Conservation (phyloP, 2,888 invertebrate genomes). For the Blastobasis lacticolella region DNA sequence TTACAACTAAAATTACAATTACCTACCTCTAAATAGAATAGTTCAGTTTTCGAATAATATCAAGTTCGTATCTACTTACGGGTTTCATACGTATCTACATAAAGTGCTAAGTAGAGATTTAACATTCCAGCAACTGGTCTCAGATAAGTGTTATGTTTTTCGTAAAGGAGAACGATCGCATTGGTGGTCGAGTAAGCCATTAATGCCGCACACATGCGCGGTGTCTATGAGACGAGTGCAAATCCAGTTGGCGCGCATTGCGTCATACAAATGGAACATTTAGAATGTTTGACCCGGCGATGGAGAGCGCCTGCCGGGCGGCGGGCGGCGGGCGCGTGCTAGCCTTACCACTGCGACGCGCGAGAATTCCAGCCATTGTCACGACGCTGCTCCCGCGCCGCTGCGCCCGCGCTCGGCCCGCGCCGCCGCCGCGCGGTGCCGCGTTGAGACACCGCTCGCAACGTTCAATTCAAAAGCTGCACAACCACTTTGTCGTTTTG, state of each 20-base stretch:
- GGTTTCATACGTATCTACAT: too few relatives aligned
- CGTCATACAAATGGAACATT: conserved; percentile 61
- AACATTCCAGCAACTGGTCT: too few relatives aligned
- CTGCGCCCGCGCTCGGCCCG: neutral
- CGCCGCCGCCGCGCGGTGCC: conserved; percentile 35
- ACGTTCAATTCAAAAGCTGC: conserved; percentile 26
- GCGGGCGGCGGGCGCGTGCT: conserved; percentile 1
- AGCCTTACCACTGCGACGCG: neutral
- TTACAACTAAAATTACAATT: too few relatives aligned
- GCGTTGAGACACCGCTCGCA: conserved; percentile 33
- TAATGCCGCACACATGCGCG: conserved; percentile 29
- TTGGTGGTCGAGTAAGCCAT: conserved; percentile 14
- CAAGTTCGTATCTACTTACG: too few relatives aligned
- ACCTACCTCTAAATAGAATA: too few relatives aligned
- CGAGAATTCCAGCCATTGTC: neutral
- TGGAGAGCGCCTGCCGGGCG: conserved; percentile 12
- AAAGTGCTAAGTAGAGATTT: too few relatives aligned
- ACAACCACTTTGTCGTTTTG: conserved; percentile 31
- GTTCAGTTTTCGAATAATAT: too few relatives aligned
- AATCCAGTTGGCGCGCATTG: conserved; percentile 59
- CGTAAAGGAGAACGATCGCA: conserved; percentile 3
- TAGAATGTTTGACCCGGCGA: conserved; percentile 64
- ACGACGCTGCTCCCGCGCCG: conserved; percentile 9
- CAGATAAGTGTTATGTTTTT: too few relatives aligned
- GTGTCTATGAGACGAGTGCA: conserved; percentile 57